phyloP scores from a whole-genome alignment of 1,140 invertebrate genomes.

The Drosophila pandora region DNA sequence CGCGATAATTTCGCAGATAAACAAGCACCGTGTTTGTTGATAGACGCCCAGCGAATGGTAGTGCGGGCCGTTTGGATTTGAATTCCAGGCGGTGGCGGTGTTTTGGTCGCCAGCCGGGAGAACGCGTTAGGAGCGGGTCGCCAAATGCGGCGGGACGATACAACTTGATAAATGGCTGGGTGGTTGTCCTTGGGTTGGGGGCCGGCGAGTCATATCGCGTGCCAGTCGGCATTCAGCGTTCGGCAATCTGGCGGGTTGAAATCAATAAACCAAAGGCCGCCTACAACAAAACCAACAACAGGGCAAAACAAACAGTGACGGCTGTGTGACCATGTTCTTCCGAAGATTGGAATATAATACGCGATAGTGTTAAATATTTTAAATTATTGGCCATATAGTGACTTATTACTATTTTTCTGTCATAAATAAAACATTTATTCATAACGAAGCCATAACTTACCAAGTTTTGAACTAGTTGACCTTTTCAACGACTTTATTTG shows the following conservation, averaged over 20 bases:
- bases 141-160: slow-evolving; percentile 44
- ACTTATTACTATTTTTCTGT: too few species aligned
- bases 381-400: neutral
- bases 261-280: slow-evolving; percentile 49
- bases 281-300: slow-evolving; percentile 33
- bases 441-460: too few species aligned
- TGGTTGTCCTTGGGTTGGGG: slow-evolving; percentile 70
- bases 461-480: too few species aligned
- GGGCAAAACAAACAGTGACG: neutral
- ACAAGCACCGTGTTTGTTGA: slow-evolving; percentile 3
- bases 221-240: slow-evolving; percentile 33
- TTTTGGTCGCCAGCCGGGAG: slow-evolving; percentile 44
- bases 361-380: neutral
- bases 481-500: too few species aligned
- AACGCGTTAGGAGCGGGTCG: slow-evolving; percentile 47
- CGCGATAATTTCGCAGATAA: neutral
- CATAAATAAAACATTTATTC: neutral
- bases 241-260: slow-evolving; percentile 17
- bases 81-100: slow-evolving; percentile 30
- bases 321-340: slow-evolving; percentile 18
- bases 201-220: slow-evolving; percentile 60
- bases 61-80: slow-evolving; percentile 40
- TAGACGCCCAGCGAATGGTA: slow-evolving; percentile 21
- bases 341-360: neutral
- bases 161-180: slow-evolving; percentile 6